These are phyloP conservation scores for Paramormyrops hopkinsi DNA, from an alignment of 2,797 vertebrate species.

Conservation along the genomic window DNA sequence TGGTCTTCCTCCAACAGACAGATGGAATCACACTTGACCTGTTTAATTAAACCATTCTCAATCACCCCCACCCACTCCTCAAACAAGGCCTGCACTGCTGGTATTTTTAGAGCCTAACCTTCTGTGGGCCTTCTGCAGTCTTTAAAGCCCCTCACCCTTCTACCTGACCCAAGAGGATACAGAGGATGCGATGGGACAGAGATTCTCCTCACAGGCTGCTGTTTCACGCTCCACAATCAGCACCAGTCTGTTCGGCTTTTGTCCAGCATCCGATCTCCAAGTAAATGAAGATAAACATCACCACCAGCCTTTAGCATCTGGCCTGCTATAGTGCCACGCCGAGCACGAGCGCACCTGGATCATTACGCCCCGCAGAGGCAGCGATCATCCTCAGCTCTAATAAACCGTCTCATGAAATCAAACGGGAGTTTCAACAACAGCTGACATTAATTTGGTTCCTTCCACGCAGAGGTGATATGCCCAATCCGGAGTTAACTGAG, in stretches of 20 bases:
- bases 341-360: background rate
- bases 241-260: background rate
- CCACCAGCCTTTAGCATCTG: background rate
- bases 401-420: background rate
- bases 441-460: background rate
- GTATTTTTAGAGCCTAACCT: slow-evolving; percentile 23
- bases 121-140: background rate
- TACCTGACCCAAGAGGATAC: background rate
- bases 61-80: background rate
- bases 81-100: background rate
- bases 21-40: slow-evolving; percentile 18
- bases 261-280: background rate
- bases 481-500: background rate
- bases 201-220: background rate
- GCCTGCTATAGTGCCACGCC: background rate
- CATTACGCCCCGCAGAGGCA: background rate
- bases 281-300: slow-evolving; percentile 1
- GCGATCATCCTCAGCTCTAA: background rate
- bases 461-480: background rate
- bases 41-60: slow-evolving; percentile 23
- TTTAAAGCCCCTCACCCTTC: background rate
- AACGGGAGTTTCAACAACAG: background rate
- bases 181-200: background rate
- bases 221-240: background rate
- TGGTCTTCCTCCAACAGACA: background rate